Base-by-base conservation (phyloP, 37 sponge, comb jelly and placozoan genomes). In the Eunapius fragilis region DNA sequence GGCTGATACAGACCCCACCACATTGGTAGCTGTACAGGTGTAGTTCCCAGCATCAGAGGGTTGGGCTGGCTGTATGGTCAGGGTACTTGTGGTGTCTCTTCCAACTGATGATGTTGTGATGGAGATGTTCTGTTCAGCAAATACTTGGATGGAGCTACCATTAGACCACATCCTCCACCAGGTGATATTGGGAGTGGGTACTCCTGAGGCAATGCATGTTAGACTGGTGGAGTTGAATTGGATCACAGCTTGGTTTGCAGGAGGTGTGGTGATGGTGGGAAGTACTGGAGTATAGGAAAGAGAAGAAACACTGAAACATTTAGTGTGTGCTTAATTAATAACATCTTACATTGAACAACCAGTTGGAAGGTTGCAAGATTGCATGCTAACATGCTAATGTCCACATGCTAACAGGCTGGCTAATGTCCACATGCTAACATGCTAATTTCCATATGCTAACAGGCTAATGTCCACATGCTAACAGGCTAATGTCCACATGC, bases 21-120 rank as follows among this genome's bases (percentile, higher is more conserved):
- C 49, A 68, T 93, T 93, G 28, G 24, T 28, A 33, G 87, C 84
- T 25, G 58, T 74, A 77, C 94, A 93, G 24, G 38, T 80, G 79
- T 93, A 93, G 14, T 30, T 68, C 68, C 94, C 94, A 73, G 79
- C 67, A 49, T 88, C 80, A 71, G 37, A 26, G 14, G n/a, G 76
- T 25, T 32, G 25, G 30, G 85, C 68, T 28, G 67, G 25, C 23
- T 25, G 32, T 19, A 89, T 24, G 14, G 70, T 74, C 28, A 89
- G 58, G 34, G 48, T 80, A 35, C 90, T 89, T 74, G 48, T n/a
- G 10, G 58, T 45, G 67, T 81, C 32, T 69, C 85, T 79, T n/a
- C 68, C 85, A 69, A 69, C 77, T 5, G 68, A 67, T 0, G 69
- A 14, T 26, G 32, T 75, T 75, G 22, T 37, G 34, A 37, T 4